Evolutionary conservation across 1,140 invertebrate genomes (phyloP).

Genomic region (Ditylenchus dipsaci): DNA sequence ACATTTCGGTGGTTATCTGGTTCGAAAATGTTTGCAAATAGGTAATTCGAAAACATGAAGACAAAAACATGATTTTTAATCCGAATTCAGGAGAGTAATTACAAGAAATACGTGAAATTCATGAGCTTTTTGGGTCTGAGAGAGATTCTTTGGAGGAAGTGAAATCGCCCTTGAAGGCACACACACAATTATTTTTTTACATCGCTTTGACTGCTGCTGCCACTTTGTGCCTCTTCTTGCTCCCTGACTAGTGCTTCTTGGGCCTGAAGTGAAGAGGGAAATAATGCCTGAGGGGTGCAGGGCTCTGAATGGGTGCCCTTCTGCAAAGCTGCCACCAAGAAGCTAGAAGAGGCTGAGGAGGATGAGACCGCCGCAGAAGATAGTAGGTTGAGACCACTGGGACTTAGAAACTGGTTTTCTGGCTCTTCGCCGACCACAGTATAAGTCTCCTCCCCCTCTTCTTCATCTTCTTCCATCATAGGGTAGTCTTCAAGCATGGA

Average conservation of each 20-base stretch:
- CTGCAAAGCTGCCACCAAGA: not conserved
- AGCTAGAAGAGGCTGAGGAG: not conserved
- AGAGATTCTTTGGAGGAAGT: conserved; percentile 4
- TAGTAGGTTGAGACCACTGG: not conserved
- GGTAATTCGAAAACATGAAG: too few species aligned
- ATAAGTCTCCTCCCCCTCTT: conserved; percentile 6
- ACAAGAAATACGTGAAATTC: too few species aligned
- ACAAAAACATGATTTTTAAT: too few species aligned
- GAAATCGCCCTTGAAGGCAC: not conserved
- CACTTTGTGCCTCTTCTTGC: not conserved
- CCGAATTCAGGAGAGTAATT: too few species aligned
- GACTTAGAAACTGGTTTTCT: not conserved
- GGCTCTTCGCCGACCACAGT: not conserved
- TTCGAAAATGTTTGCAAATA: too few species aligned
- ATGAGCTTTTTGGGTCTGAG: conserved; percentile 1
- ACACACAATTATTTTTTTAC: not conserved
- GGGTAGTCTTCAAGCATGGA: conserved; percentile 10
- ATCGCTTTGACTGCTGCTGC: not conserved
- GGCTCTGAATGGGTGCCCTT: not conserved
- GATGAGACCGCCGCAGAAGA: not conserved
- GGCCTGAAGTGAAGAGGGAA: not conserved
- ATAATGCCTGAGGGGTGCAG: not conserved
- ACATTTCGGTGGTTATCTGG: too few species aligned
- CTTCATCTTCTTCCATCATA: conserved; percentile 14
- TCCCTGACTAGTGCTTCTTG: not conserved